Evolutionary conservation across 2,113 vertebrate species (phyloP), one percentile per base, ranked within the genome.

Genomic region (Sakesphorus luctuosus): DNA sequence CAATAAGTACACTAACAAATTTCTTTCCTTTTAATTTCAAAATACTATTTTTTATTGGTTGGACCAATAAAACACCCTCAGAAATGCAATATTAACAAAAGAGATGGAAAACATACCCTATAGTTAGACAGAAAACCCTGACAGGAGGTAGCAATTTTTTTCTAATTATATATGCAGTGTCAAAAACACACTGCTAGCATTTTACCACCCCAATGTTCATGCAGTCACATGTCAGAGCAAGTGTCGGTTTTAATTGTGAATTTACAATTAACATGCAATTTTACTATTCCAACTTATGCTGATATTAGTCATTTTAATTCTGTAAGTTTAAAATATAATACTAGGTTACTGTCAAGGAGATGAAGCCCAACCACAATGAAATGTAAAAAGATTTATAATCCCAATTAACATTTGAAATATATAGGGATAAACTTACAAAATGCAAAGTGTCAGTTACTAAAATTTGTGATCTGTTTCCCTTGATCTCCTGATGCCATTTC

Each of bases 231-330:
- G 95, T 97, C 95, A 97, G 81, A 96, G 89, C 87, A 96, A 96
- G 94, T 97, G 95, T 93, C 56, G 2, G 46, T 82, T 97, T 94
- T 96, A 97, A 97, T 83, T 76, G 55, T 91, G 83, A 97, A 96
- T 97, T 97, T 98, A 95, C 94, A 97, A 97, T 97, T 97, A 97
- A 89, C 95, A 94, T 94, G 46, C 35, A 96, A 94, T 94, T 96
- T 96, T 95, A 89, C 87, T 94, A 79, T 89, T 96, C 40, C 52
- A 89, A 9, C 56, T 91, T 92, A 87, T 83, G 87, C 72, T 89
- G 78, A 90, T 95, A 96, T 90, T 93, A 95, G 59, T 81, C 36
- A 92, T 93, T 94, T 96, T 81, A 94, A 95, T 95, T 94, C 74
- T 79, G 23, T 43, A 84, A 75, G 50, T 73, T 92, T 83, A 95